Percentiles rank a stretch among this genome's conserved stretches.
Conservation (phyloP, 2,888 invertebrate genomes). For the Aphodius granarius region DNA sequence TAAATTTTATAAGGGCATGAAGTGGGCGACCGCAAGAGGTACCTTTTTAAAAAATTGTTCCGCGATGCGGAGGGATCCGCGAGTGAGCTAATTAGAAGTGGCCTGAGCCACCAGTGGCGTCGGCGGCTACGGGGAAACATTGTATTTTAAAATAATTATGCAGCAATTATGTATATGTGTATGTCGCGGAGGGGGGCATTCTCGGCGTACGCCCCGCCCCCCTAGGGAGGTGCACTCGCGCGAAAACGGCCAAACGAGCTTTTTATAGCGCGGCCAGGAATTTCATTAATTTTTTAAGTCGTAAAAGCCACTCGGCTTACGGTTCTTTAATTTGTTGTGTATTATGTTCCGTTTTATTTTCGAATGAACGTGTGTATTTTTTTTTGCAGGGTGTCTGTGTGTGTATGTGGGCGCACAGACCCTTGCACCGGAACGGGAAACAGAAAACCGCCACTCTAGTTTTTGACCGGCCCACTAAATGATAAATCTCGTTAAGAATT, state of each 20-base stretch:
- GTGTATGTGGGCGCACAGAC: too few species aligned
- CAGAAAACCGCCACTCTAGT: too few species aligned
- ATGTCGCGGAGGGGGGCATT: slow-evolving; percentile 17
- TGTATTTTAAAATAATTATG: slow-evolving; percentile 34
- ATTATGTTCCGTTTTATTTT: slow-evolving; percentile 20
- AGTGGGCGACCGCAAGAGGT: neutral
- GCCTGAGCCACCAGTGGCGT: neutral
- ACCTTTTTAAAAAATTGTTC: slow-evolving; percentile 1
- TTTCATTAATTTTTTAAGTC: slow-evolving; percentile 29
- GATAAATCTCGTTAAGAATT: too few species aligned
- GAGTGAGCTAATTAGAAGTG: neutral
- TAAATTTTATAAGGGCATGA: slow-evolving; percentile 4
- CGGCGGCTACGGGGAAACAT: slow-evolving; percentile 27
- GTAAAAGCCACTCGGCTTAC: slow-evolving; percentile 27
- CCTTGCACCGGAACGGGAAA: neutral
- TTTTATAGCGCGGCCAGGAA: slow-evolving; percentile 26
- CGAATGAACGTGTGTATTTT: neutral
- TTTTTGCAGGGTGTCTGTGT: slow-evolving; percentile 6
- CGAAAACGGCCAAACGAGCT: slow-evolving; percentile 31
- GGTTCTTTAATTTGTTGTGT: slow-evolving; percentile 26
- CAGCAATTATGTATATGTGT: slow-evolving; percentile 33
- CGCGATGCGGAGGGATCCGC: neutral
- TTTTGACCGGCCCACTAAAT: too few species aligned
- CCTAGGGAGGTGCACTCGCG: neutral
- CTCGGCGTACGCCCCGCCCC: neutral